Evolutionary conservation across 2,113 vertebrate genomes (phyloP).

Genomic region (Periophthalmodon schlosseri): DNA sequence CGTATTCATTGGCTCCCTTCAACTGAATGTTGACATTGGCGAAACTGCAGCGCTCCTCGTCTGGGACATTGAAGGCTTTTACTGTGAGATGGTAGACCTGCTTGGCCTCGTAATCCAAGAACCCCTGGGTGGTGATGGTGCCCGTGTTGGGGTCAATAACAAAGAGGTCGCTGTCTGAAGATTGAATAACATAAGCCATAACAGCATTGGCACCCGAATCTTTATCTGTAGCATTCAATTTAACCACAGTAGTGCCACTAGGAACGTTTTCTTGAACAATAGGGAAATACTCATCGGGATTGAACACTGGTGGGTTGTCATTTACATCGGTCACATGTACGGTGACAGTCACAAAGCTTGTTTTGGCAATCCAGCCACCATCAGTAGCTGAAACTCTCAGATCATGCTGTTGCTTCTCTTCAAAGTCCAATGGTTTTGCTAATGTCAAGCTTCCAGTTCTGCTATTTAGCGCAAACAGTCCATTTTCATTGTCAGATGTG

Average conservation of each 20-base stretch:
- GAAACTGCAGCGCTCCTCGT: constrained; percentile 93
- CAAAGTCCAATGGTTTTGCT: constrained; percentile 87
- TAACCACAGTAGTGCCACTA: constrained; percentile 92
- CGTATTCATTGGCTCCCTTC: constrained; percentile 94
- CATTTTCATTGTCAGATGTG: constrained; percentile 85
- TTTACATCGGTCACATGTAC: constrained; percentile 90
- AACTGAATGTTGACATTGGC: constrained; percentile 90
- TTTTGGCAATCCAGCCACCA: constrained; percentile 92
- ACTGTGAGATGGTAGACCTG: constrained; percentile 93
- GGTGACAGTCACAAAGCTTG: constrained; percentile 86
- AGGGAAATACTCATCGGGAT: constrained; percentile 88
- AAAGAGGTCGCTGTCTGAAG: constrained; percentile 95
- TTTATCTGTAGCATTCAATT: constrained; percentile 85
- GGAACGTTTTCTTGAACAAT: constrained; percentile 92
- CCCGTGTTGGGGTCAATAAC: constrained; percentile 96
- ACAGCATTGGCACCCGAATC: constrained; percentile 91
- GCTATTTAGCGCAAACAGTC: constrained; percentile 86
- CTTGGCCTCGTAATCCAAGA: constrained; percentile 95
- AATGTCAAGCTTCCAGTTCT: constrained; percentile 87
- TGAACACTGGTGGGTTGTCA: constrained; percentile 91
- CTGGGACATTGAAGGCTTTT: constrained; percentile 95
- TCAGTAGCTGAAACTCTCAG: constrained; percentile 88
- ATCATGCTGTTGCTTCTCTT: constrained; percentile 84
- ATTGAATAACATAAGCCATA: constrained; percentile 90
- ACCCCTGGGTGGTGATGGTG: constrained; percentile 94